phyloP scores from a whole-genome alignment of 2,113 vertebrate genomes.

The Saccopteryx leptura region DNA sequence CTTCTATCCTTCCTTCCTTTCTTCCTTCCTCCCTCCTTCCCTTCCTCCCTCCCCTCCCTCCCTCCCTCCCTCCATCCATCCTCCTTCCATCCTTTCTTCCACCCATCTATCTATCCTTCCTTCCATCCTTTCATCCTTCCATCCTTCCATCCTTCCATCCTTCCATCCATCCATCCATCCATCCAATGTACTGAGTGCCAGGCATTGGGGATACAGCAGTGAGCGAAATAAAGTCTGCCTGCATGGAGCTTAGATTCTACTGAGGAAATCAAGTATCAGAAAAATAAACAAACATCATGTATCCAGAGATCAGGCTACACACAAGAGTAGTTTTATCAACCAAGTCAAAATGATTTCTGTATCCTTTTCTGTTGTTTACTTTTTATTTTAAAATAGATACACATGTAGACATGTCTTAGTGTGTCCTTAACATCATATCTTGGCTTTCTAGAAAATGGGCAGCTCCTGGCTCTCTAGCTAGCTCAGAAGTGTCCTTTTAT shows the following conservation, averaged over 20 bases:
- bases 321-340: not conserved
- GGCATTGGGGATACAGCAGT: not conserved
- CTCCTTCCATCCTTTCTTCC: no score
- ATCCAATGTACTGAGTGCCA: not conserved
- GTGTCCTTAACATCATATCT: not conserved
- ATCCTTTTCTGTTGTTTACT: not conserved
- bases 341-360: not conserved
- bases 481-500: not conserved
- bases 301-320: not conserved
- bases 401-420: not conserved
- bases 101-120: no score
- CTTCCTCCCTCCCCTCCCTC: no score
- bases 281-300: not conserved
- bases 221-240: not conserved
- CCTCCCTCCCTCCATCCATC: no score
- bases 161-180: not conserved
- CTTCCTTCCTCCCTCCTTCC: no score
- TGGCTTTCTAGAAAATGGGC: not conserved
- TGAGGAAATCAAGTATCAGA: not conserved
- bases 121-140: not conserved
- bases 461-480: not conserved
- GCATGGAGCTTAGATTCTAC: not conserved
- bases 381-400: not conserved
- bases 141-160: no score
- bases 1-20: no score